Evolutionary conservation across 2,888 invertebrate species (phyloP).

Genomic region (Apantesis nais): DNA sequence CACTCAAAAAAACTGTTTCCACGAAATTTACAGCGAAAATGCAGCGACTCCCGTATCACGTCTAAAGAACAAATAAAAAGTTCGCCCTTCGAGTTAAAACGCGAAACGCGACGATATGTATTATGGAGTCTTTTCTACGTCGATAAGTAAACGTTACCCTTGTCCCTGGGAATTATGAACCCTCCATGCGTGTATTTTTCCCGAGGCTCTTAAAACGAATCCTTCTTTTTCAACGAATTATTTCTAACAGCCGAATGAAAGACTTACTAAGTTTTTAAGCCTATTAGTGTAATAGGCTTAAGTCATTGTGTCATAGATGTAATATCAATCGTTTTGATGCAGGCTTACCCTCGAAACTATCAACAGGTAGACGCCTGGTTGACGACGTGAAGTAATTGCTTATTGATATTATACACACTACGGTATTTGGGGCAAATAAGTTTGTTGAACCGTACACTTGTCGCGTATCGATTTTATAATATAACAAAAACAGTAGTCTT

Average conservation of each 20-base stretch:
- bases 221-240: constrained; percentile 54
- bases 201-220: constrained; percentile 46
- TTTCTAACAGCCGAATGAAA: constrained; percentile 47
- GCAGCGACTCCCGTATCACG: constrained; percentile 49
- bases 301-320: constrained; percentile 53
- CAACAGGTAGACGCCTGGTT: constrained; percentile 40
- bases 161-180: constrained; percentile 74
- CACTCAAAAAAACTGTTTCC: constrained; percentile 48
- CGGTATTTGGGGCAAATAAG: constrained; percentile 23
- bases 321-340: constrained; percentile 45
- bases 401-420: constrained; percentile 28
- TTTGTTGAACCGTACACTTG: constrained; percentile 11
- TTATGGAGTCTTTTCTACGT: constrained; percentile 77
- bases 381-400: constrained; percentile 34
- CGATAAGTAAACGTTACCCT: constrained; percentile 82
- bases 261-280: constrained; percentile 59
- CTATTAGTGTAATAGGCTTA: constrained; percentile 60
- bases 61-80: constrained; percentile 67
- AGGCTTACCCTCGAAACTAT: constrained; percentile 31
- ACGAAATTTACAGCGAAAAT: constrained; percentile 59
- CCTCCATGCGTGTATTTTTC: constrained; percentile 68
- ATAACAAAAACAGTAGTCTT: neutral
- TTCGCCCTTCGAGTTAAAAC: constrained; percentile 59
- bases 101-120: constrained; percentile 68
- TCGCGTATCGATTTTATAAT: neutral